Evolutionary conservation across 2,888 invertebrate genomes (phyloP), one percentile per base, ranked within the genome.

Genomic region (Mythimna ferrago): DNA sequence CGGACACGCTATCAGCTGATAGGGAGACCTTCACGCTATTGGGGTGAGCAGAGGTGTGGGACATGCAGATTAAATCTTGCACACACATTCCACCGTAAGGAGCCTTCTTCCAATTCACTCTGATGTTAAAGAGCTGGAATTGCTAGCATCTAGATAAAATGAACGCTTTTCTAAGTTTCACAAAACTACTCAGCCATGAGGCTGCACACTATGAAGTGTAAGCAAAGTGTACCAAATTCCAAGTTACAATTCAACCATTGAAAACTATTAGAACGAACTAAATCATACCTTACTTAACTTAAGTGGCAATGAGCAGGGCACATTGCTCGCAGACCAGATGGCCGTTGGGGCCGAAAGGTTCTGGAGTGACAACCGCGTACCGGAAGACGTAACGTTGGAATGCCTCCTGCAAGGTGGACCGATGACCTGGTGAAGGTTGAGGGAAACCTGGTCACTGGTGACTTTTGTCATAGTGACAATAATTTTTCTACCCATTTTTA

Each of bases 1-100:
- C 83, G 73, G 80, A 81, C 71, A 80, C 75, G 65, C 58, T 80
- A 81, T 81, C 80, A 87, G 87, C 87, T 87, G 81, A 82, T 82
- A 71, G 66, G 35, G 69, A 70, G 65, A 66, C 53, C 44, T 62
- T 67, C 67, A 62, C 44, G 32, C 2, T 64, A 21, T 68, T 62
- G 16, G 66, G 60, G 70, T 79, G 48, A 53, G 60, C 32, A 51
- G 58, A 35, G 35, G 7, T 77, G 26, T 35, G 68, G 14, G 38
- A 48, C 14, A 54, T 3, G 14, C 10, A 11, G 14, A 53, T 1
- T 19, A 16, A 26, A 14, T 54, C 41, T 53, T 38, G 4, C 38
- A 6, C 4, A 19, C 35, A n/a, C 19, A 9, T 35, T 35, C 9
- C 9, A 10, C 9, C 9, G 4, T 53, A 58, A 10, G 58, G 32